Base-by-base conservation (phyloP, 2,797 vertebrate species). In the Phylloscopus collybita region DNA sequence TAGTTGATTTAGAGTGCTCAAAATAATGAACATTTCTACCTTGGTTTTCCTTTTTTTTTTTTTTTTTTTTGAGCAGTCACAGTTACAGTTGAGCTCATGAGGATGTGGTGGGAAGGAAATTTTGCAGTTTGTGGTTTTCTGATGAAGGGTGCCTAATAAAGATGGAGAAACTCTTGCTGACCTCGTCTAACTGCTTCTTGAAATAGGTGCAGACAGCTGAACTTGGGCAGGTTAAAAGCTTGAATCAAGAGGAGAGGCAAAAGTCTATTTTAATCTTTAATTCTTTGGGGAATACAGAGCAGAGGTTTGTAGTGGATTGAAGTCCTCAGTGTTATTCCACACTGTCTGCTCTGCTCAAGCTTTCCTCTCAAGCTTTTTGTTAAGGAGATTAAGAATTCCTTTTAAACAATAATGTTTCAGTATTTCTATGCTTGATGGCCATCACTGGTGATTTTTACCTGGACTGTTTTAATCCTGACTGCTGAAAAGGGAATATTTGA, bases 41-140 rank as follows among this genome's bases (percentile, higher is more conserved):
- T 7, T 40, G 20, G 4, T 47, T 76, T 82, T 53, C 51, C 67
- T 38, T 42, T 61, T 42, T 61, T 67, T 72, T 42, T 61, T 42
- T 61, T 67, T 72, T 7, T 34, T 34, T 34, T 34, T 38, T 72
- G 83, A 84, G 70, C 42, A 34, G 57, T 42, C 45, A 25, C 45
- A 45, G 42, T 80, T 54, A 16, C 32, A 14, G 75, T 42, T 86
- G 34, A 14, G 29, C 85, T 88, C 44, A 11, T 3, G 4, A 83
- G 93, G 82, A 86, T 81, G 82, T 84, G 82, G 80, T 47, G 42
- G 70, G 76, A 79, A 79, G 53, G 42, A 69, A 44, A 56, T 69
- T 38, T 32, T 73, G 73, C 73, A 95, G 69, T 71, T 91, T 86
- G 80, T 64, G 85, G 59, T 85, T 94, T 94, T 79, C 76, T 75